Base-by-base conservation (phyloP, 2,113 vertebrate genomes). In the Rhinogobius similis region DNA sequence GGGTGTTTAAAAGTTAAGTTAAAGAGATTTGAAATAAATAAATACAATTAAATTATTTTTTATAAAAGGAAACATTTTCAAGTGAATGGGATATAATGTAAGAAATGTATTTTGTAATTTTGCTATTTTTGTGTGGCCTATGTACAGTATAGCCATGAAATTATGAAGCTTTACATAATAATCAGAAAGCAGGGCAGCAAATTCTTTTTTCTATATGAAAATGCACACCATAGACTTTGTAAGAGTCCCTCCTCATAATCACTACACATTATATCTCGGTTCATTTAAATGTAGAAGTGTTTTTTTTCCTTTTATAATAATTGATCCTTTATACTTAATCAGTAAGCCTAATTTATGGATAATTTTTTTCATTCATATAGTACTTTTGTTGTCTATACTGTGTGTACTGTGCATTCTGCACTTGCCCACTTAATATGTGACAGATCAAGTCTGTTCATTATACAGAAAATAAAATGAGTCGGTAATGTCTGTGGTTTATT, bases 41-140 rank as follows among this genome's bases (percentile, higher is more conserved):
- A 12, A 5, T 36, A 36, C 29, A 36, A n/a, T n/a, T n/a, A n/a
- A n/a, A n/a, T n/a, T n/a, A 10, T 36, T 21, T 58, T 56, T 70
- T 41, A 67, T 44, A 10, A 73, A 24, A 62, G 11, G 79, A 50
- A n/a, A 66, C 61, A 67, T 75, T 75, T 65, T 23, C 69, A 36
- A 71, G 55, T 63, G 71, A 64, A 10, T 27, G 58, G 26, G 62
- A 32, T 64, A 27, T 61, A 62, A 26, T 26, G 4, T 21, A 21
- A 46, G 43, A 46, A 46, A 21, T 48, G 46, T 48, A 7, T 48
- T 21, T 50, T n/a, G 46, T 50, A 50, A 21, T 20, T 10, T 50
- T 50, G 46, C 46, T 50, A 50, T 50, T 50, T 14, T 46, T 50
- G 20, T 50, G 46, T 50, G 8, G 8, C 39, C 20, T 21, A 21